Conservation (phyloP, 2,113 vertebrate genomes). For the Bambusicola thoracicus region DNA sequence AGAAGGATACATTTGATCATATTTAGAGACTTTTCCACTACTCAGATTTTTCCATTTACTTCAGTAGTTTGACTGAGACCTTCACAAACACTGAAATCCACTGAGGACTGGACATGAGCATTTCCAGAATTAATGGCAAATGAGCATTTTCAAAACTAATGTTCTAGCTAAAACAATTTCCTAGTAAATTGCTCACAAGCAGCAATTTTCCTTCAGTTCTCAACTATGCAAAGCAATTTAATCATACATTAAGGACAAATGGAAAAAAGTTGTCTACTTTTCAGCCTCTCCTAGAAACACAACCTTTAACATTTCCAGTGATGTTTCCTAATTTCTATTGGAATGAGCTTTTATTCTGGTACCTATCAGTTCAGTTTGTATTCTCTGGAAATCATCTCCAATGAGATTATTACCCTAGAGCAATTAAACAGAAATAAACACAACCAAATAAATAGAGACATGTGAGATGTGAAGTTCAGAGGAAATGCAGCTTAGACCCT, state of each 20-base stretch:
- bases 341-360: conserved; percentile 6
- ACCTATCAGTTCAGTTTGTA: neutral
- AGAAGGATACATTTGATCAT: conserved; percentile 19
- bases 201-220: conserved; percentile 23
- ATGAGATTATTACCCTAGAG: neutral
- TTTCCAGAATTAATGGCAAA: conserved; percentile 49
- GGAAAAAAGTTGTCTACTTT: conserved; percentile 30
- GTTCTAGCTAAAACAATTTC: conserved; percentile 52
- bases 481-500: neutral
- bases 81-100: conserved; percentile 43
- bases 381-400: conserved; percentile 26
- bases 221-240: conserved; percentile 50
- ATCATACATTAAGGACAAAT: conserved; percentile 27
- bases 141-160: conserved; percentile 48
- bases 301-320: neutral
- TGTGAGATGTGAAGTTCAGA: neutral
- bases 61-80: conserved; percentile 16
- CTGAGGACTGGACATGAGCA: conserved; percentile 44
- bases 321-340: conserved; percentile 16
- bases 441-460: neutral
- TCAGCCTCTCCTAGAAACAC: neutral
- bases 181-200: conserved; percentile 41
- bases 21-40: conserved; percentile 51
- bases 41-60: conserved; percentile 56
- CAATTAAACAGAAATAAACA: conserved; percentile 17